A percentile compares a stretch with the other conserved stretches of the same genome.
phyloP scores from a whole-genome alignment of 2,888 invertebrate genomes.

The Xestoiulus laeticollis region DNA sequence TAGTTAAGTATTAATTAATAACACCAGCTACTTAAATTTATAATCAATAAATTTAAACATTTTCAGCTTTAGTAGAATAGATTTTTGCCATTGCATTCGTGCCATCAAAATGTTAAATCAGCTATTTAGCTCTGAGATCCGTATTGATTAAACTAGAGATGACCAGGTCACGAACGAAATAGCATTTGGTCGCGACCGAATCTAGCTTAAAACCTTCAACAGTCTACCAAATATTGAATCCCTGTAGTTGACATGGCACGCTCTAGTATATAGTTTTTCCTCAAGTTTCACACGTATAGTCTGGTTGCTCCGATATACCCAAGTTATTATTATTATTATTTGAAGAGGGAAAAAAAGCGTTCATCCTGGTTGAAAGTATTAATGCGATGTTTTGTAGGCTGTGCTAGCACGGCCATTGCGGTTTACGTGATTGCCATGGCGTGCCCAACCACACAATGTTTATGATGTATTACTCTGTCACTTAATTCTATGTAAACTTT shows the following conservation, averaged over 20 bases:
- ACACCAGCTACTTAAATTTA: no score
- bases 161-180: neutral
- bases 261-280: neutral
- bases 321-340: conserved; percentile 39
- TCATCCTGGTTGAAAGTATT: conserved; percentile 11
- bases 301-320: neutral
- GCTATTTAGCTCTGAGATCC: no score
- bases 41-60: no score
- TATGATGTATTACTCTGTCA: conserved; percentile 43
- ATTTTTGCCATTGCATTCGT: no score
- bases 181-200: neutral
- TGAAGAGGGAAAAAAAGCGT: conserved; percentile 22
- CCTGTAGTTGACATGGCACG: neutral
- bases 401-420: conserved; percentile 38
- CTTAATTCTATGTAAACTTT: conserved; percentile 40
- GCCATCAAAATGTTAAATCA: no score
- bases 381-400: conserved; percentile 41
- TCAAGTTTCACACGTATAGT: neutral
- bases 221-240: neutral
- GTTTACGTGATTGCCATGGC: conserved; percentile 43
- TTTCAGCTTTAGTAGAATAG: no score
- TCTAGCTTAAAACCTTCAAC: neutral
- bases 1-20: no score
- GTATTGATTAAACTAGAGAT: neutral
- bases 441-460: conserved; percentile 43